Evolutionary conservation across 2,113 vertebrate species (phyloP).

Genomic region (Limnothrissa miodon): DNA sequence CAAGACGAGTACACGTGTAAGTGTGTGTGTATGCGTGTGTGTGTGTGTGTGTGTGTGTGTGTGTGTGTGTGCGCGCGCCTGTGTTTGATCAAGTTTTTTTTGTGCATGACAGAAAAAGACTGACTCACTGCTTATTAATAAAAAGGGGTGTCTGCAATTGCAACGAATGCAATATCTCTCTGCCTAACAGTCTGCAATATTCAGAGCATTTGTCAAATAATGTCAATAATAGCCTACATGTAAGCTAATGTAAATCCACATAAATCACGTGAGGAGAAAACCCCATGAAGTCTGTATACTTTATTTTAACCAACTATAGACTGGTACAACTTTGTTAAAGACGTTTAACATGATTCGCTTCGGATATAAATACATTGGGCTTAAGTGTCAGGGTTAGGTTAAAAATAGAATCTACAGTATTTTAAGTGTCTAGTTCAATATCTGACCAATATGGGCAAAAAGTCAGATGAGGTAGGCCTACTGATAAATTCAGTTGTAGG

Average conservation of each 20-base stretch:
- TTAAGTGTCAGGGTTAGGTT: conserved; percentile 40
- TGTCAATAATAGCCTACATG: not conserved
- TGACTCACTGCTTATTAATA: not conserved
- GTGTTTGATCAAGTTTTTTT: not conserved
- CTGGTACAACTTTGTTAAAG: not conserved
- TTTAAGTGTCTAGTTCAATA: conserved; percentile 51
- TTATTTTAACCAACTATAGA: conserved; percentile 46
- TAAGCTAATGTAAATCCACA: conserved; percentile 47
- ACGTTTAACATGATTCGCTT: conserved; percentile 32
- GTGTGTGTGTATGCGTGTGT: not conserved
- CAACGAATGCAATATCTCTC: not conserved
- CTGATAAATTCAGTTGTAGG: conserved; percentile 60
- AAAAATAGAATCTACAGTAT: conserved; percentile 3
- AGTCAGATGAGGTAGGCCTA: conserved; percentile 57
- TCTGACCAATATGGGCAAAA: conserved; percentile 38
- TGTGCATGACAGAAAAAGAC: not conserved
- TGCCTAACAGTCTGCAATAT: not conserved
- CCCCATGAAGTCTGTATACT: conserved; percentile 51
- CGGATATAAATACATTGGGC: conserved; percentile 11
- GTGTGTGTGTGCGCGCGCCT: not conserved
- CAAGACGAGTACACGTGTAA: conserved; percentile 12
- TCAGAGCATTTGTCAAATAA: not conserved
- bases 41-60: not conserved
- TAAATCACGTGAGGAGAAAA: conserved; percentile 51
- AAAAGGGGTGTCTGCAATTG: conserved; percentile 29